Conservation (phyloP, 2,888 invertebrate genomes). For the Microchrysa polita region DNA sequence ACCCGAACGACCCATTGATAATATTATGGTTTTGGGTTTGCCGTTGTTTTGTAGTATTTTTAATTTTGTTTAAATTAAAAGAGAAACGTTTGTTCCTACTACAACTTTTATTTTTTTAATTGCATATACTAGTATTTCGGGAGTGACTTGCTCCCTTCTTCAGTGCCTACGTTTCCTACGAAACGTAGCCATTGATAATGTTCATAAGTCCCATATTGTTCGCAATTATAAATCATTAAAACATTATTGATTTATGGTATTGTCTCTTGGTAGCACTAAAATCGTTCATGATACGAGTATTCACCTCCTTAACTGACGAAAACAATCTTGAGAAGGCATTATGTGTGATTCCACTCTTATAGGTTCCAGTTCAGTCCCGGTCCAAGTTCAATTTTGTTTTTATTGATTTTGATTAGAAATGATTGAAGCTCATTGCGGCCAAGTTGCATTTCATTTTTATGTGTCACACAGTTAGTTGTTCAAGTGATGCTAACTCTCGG, state of each 20-base stretch:
- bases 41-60: too few species aligned
- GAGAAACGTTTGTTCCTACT: too few species aligned
- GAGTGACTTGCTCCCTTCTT: too few species aligned
- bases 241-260: background rate
- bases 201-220: too few species aligned
- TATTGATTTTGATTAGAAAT: slow-evolving; percentile 40
- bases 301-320: background rate
- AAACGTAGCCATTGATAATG: too few species aligned
- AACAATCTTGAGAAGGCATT: background rate
- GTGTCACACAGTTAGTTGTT: slow-evolving; percentile 10
- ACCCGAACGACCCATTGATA: too few species aligned
- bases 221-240: background rate
- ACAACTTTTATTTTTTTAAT: too few species aligned
- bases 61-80: too few species aligned
- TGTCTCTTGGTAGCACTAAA: background rate
- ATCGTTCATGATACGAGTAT: background rate
- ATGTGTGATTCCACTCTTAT: background rate
- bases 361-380: too few species aligned
- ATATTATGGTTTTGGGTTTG: too few species aligned
- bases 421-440: slow-evolving; percentile 34
- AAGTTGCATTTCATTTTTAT: slow-evolving; percentile 32
- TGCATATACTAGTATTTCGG: too few species aligned
- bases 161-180: too few species aligned
- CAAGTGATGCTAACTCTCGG: background rate
- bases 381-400: slow-evolving; percentile 36